These are phyloP conservation scores for Oncorhynchus tshawytscha DNA, from an alignment of 2,113 vertebrate species.

Conservation along the genomic window DNA sequence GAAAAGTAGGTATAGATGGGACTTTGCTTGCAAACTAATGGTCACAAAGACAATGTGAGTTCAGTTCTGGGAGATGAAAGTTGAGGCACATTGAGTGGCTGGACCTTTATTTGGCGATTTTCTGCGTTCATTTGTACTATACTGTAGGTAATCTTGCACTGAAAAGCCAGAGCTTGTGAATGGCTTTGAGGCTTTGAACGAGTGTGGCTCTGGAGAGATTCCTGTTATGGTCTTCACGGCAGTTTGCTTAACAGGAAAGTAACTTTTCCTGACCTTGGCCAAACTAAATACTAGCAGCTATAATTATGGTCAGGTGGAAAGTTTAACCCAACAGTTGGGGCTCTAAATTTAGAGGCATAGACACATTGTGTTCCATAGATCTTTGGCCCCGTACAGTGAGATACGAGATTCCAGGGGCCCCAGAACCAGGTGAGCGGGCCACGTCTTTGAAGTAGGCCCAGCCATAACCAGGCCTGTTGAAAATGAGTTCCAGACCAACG, in stretches of 20 bases:
- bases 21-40: neutral
- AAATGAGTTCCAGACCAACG: constrained; percentile 82
- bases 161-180: neutral
- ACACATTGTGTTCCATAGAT: neutral
- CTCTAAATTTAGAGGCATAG: neutral
- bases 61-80: neutral
- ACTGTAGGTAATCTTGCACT: neutral
- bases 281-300: neutral
- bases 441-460: constrained; percentile 51
- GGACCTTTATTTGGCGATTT: neutral
- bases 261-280: neutral
- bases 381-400: constrained; percentile 9
- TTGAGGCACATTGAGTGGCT: neutral
- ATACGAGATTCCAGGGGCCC: constrained; percentile 4
- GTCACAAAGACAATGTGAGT: neutral
- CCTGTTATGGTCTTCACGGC: neutral
- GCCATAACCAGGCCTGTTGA: constrained; percentile 51
- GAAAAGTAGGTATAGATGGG: neutral
- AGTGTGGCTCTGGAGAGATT: neutral
- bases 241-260: neutral
- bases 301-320: neutral
- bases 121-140: neutral
- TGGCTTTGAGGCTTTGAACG: neutral
- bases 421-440: constrained; percentile 40
- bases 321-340: too few species aligned